Evolutionary conservation across 2,113 vertebrate species (phyloP).

Genomic region (Scophthalmus maximus): DNA sequence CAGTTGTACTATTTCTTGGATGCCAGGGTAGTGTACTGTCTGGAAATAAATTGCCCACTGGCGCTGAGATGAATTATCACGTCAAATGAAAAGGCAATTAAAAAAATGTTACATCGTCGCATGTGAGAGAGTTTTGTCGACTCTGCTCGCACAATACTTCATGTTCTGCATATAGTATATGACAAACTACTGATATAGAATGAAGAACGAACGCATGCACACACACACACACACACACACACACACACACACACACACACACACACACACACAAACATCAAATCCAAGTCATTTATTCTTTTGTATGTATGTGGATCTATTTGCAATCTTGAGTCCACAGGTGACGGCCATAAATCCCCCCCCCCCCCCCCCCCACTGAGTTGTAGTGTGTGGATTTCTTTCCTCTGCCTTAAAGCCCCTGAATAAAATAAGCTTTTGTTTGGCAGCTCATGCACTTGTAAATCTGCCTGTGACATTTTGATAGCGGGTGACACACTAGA

Average conservation of each 20-base stretch:
- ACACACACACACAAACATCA: constrained; percentile 17
- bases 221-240: constrained; percentile 9
- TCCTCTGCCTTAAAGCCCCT: constrained; percentile 38
- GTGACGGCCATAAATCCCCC: constrained; percentile 68
- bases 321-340: constrained; percentile 61
- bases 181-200: constrained; percentile 5
- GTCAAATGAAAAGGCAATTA: not conserved
- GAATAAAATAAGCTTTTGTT: constrained; percentile 82
- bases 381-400: constrained; percentile 79
- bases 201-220: constrained; percentile 8
- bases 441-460: constrained; percentile 75
- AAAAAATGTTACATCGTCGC: not conserved
- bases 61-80: not conserved
- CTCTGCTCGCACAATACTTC: too few species aligned
- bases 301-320: constrained; percentile 22
- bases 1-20: too few species aligned
- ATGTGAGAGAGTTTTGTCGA: not conserved
- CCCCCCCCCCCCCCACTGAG: constrained; percentile 70
- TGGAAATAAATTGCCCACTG: too few species aligned
- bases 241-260: constrained; percentile 5
- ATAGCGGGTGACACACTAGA: constrained; percentile 71
- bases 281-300: constrained; percentile 53
- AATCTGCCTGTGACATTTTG: constrained; percentile 85
- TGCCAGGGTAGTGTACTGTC: too few species aligned
- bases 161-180: not conserved